These are phyloP conservation scores for Yoshiicerus persimilis DNA, from an alignment of 1,140 invertebrate genomes.

Conservation along the genomic window DNA sequence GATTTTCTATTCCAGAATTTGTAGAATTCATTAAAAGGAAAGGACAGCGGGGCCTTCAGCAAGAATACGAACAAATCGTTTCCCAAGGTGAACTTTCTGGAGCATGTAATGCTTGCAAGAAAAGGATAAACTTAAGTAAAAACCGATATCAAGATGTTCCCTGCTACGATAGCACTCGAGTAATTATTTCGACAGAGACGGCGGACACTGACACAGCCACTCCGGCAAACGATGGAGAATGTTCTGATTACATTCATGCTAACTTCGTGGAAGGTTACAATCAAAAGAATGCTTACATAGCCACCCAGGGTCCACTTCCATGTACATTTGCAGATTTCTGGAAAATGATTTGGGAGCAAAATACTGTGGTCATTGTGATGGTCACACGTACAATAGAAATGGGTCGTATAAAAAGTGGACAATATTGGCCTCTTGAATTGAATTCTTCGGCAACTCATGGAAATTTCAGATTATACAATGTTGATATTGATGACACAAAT, in stretches of 20 bases:
- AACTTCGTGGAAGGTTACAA: conserved; percentile 98
- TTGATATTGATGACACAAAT: conserved; percentile 68
- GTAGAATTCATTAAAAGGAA: conserved; percentile 71
- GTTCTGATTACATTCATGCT: conserved; percentile 93
- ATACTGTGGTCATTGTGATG: conserved; percentile 84
- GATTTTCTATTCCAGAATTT: conserved; percentile 60
- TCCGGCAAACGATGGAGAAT: conserved; percentile 58
- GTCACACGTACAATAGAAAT: conserved; percentile 86
- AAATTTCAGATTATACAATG: conserved; percentile 76
- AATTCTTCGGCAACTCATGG: conserved; percentile 66
- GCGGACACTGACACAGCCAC: conserved; percentile 56
- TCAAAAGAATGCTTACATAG: conserved; percentile 96
- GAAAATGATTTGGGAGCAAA: conserved; percentile 96
- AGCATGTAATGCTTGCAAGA: conserved; percentile 79
- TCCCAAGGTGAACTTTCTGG: conserved; percentile 67
- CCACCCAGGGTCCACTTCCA: conserved; percentile 91
- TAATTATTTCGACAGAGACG: conserved; percentile 67
- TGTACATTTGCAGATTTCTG: conserved; percentile 93
- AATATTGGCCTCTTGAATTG: conserved; percentile 78
- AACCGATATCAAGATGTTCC: conserved; percentile 96
- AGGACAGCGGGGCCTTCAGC: conserved; percentile 75
- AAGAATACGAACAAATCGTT: conserved; percentile 83
- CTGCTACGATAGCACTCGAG: conserved; percentile 92
- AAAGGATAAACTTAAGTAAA: conserved; percentile 69
- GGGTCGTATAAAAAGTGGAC: conserved; percentile 84